A percentile compares a stretch with the other conserved stretches of the same genome.
These are phyloP conservation scores for Ceuthmochares aereus DNA, from an alignment of 2,113 vertebrate species.

Conservation along the genomic window DNA sequence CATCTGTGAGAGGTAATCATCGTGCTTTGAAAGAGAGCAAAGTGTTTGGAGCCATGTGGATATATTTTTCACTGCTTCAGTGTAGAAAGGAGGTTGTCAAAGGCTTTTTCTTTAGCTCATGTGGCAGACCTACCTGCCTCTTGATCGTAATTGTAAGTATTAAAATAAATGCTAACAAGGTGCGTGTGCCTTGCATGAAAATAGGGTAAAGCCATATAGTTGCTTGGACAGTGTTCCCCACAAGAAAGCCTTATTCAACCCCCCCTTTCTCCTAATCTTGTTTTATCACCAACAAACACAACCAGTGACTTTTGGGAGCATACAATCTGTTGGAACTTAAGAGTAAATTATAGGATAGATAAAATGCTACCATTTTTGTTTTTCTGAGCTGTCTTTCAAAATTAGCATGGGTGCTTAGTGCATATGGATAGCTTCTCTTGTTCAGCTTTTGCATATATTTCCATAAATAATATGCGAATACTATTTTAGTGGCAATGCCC, in stretches of 20 bases:
- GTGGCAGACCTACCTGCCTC: neutral
- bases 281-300: neutral
- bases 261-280: neutral
- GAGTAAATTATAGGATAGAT: neutral
- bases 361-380: neutral
- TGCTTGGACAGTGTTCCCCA: neutral
- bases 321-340: neutral
- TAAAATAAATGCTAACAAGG: neutral
- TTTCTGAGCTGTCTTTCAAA: neutral
- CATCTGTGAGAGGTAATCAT: constrained; percentile 44
- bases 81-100: neutral
- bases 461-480: neutral
- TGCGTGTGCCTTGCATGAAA: neutral
- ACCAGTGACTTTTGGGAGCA: accelerated
- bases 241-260: neutral
- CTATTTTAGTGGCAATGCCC: neutral
- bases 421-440: neutral
- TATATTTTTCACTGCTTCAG: neutral
- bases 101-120: neutral
- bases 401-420: neutral
- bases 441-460: constrained; percentile 34
- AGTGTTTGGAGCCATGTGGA: neutral
- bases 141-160: neutral
- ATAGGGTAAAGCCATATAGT: neutral
- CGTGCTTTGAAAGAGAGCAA: constrained; percentile 36